Evolutionary conservation across 2,888 invertebrate species (phyloP), one percentile per base, ranked within the genome.

Genomic region (Stratiomys singularior): DNA sequence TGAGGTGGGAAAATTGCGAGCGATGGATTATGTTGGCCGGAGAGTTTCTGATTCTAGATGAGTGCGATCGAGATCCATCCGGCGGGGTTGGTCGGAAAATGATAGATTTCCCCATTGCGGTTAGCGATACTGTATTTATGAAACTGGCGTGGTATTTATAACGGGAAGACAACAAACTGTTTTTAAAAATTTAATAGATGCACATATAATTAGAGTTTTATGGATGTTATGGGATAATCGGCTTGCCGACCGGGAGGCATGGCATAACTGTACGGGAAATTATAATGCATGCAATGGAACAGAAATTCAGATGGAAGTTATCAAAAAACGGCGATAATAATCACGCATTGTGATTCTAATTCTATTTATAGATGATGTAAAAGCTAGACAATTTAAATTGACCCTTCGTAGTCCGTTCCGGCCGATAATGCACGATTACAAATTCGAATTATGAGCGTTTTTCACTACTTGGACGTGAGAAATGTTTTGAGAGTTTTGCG

Each of bases 91-190:
- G 11, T 28, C 64, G 13, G 64, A 27, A 30, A 30, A 52, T 15
- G 64, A 28, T 52, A n/a, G n/a, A 64, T 64, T 30, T 64, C n/a
- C 28, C 30, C 30, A 15, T 30, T n/a, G 30, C 28, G 64, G 64
- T 13, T 64, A 5, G 64, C 13, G 13, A 30, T 30, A 23, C n/a
- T 37, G 37, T 37, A 30, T 60, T 21, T 60, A 25, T 23, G 13
- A 60, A 23, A 60, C 18, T 23, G 64, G 18, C 64, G 7, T 30
- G 28, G 30, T 64, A 23, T 64, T 28, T 23, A 30, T 64, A 28
- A 64, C 60, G 60, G 64, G 30, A 64, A 64, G 64, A 64, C 64
- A 64, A 64, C 58, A 18, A 60, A 60, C 64, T 64, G 64, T 64
- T 64, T 64, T 64, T 64, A 9, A 18, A 5, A 23, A 5, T 5